These are phyloP conservation scores for Campylomormyrus numenius DNA, from an alignment of 2,113 vertebrate genomes.

Conservation along the genomic window DNA sequence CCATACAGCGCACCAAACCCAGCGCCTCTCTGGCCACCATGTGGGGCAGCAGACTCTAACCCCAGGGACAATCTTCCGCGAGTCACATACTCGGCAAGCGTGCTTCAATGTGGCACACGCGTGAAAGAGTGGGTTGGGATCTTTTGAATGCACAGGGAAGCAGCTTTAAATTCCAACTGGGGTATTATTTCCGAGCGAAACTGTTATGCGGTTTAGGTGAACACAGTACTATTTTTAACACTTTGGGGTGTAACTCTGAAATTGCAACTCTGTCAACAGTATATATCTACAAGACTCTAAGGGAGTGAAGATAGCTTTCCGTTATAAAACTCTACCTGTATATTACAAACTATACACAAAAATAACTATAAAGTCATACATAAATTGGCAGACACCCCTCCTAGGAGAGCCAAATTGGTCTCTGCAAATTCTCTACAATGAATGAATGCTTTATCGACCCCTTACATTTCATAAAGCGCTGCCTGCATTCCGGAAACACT, in stretches of 20 bases:
- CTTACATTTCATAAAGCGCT: not conserved
- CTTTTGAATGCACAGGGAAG: not conserved
- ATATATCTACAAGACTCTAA: not conserved
- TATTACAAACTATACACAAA: not conserved
- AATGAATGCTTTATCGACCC: not conserved
- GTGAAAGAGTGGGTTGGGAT: not conserved
- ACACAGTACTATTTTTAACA: not conserved
- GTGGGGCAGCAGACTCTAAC: not conserved
- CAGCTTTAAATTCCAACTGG: not conserved
- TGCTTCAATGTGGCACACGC: not conserved
- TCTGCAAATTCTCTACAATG: not conserved
- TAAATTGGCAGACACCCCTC: not conserved
- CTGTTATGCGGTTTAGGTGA: not conserved
- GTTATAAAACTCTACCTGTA: not conserved
- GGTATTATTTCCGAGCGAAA: not conserved
- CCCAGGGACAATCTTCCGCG: not conserved
- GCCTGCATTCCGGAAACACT: not conserved
- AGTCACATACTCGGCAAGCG: not conserved
- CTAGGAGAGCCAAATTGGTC: not conserved
- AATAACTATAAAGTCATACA: not conserved
- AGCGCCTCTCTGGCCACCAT: not conserved
- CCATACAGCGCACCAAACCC: not conserved
- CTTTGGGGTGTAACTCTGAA: not conserved
- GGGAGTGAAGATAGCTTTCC: not conserved
- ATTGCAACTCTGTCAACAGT: not conserved